Evolutionary conservation across 2,113 vertebrate genomes (phyloP).

Genomic region (Corapipo altera): DNA sequence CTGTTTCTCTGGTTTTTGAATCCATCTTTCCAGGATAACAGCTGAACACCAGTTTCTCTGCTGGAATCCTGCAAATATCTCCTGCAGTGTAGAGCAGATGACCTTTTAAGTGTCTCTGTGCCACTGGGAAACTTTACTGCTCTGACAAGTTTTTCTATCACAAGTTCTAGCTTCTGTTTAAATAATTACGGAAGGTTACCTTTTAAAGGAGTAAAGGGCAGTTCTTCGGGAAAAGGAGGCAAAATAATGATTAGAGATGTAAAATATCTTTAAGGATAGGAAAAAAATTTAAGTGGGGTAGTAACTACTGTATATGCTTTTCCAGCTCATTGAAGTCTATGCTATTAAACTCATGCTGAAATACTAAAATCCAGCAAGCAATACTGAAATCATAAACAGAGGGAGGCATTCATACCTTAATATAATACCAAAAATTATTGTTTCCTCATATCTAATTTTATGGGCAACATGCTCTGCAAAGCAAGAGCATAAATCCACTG

Average conservation of each 20-base stretch:
- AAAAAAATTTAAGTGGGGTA: background rate
- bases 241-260: background rate
- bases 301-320: background rate
- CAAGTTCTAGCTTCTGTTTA: background rate
- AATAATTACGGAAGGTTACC: background rate
- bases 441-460: slow-evolving; percentile 2
- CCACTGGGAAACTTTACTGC: background rate
- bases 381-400: background rate
- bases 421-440: slow-evolving; percentile 1
- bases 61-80: background rate
- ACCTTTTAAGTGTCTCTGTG: background rate
- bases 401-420: background rate
- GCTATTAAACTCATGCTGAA: background rate
- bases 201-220: background rate
- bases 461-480: background rate
- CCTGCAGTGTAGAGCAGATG: background rate
- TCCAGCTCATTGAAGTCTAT: background rate
- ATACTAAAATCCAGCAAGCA: background rate
- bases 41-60: background rate
- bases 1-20: background rate
- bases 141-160: background rate
- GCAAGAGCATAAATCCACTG: background rate
- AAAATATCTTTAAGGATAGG: background rate
- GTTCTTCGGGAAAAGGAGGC: background rate
- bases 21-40: background rate